phyloP scores from a whole-genome alignment of 2,888 invertebrate genomes.

The Andrena praecox region DNA sequence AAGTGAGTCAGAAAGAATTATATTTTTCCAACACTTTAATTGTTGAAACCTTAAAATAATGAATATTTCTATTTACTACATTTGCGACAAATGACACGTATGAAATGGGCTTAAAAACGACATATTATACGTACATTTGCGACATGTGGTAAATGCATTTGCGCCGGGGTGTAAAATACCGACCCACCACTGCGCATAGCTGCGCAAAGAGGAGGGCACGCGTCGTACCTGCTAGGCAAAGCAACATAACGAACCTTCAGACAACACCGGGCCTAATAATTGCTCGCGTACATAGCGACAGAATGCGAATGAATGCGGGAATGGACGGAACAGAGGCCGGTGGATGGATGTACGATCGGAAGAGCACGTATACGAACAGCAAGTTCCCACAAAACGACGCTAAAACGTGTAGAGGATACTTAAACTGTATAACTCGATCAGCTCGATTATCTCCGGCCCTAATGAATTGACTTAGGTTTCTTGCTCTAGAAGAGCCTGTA shows the following conservation, averaged over 20 bases:
- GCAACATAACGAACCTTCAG: constrained; percentile 73
- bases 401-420: background rate
- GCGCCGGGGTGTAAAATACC: too few relatives aligned
- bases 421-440: constrained; percentile 4
- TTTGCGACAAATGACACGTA: too few relatives aligned
- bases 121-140: too few relatives aligned
- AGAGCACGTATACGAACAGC: background rate
- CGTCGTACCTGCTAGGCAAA: constrained; percentile 53
- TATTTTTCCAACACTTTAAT: too few relatives aligned
- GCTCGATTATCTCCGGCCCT: constrained; percentile 6
- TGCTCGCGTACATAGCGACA: constrained; percentile 74
- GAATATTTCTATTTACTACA: too few relatives aligned
- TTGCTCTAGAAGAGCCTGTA: too few relatives aligned
- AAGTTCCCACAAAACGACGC: constrained; percentile 10
- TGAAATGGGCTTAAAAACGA: too few relatives aligned
- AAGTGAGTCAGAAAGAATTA: too few relatives aligned
- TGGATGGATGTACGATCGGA: constrained; percentile 21
- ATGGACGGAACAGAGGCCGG: constrained; percentile 29
- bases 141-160: too few relatives aligned
- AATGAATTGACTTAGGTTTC: background rate
- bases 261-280: constrained; percentile 79
- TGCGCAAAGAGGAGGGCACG: background rate
- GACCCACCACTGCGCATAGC: background rate
- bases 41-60: too few relatives aligned
- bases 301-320: constrained; percentile 70